phyloP scores from a whole-genome alignment of 2,113 vertebrate species.

The Rhegmatorhina hoffmannsi region DNA sequence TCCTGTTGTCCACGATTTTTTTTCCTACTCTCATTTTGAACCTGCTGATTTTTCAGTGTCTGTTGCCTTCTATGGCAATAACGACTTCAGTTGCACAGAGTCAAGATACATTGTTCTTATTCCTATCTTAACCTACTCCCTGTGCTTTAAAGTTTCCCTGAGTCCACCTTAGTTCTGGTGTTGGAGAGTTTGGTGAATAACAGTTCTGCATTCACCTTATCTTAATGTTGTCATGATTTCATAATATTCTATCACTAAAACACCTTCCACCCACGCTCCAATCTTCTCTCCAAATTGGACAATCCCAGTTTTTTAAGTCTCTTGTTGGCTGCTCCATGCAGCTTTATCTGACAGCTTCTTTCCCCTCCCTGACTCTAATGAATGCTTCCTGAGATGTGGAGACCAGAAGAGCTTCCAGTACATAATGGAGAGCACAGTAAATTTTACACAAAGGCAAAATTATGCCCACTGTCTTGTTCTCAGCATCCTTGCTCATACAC shows the following conservation, averaged over 20 bases:
- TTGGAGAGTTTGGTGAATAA: background rate
- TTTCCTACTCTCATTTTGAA: background rate
- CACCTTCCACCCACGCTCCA: background rate
- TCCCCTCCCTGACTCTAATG: background rate
- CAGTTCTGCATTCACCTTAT: background rate
- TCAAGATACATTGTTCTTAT: background rate
- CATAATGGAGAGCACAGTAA: background rate
- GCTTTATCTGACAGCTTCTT: background rate
- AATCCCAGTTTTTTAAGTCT: background rate
- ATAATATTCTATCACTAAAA: background rate
- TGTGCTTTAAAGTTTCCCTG: background rate
- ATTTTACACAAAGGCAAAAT: background rate
- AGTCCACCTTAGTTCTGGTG: background rate
- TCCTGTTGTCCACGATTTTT: background rate
- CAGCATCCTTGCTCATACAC: background rate
- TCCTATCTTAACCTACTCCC: background rate
- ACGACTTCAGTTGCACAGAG: background rate
- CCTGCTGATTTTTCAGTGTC: background rate
- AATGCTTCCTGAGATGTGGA: background rate
- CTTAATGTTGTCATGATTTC: background rate
- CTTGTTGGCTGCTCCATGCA: background rate
- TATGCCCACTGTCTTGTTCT: background rate
- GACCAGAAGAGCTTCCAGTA: background rate
- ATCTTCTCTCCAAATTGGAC: background rate
- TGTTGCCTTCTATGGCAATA: background rate